Percentiles rank a stretch among this genome's conserved stretches.
These are phyloP conservation scores for Baryphthengus martii DNA, from an alignment of 2,113 vertebrate species.

Conservation along the genomic window DNA sequence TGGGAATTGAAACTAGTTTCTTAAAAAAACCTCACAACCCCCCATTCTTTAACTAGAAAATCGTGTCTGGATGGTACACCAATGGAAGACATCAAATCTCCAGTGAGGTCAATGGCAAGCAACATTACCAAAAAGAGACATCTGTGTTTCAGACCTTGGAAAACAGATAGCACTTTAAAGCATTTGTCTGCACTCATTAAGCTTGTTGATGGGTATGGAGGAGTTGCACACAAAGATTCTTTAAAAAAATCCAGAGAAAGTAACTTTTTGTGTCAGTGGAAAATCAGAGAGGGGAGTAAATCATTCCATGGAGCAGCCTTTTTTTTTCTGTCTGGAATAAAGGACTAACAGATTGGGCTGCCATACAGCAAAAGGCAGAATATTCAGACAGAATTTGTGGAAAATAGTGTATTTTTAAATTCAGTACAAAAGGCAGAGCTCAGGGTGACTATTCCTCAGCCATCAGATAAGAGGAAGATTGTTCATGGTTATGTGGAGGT, in stretches of 20 bases:
- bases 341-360: not conserved
- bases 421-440: not conserved
- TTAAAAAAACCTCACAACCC: not conserved
- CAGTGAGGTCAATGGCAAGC: conserved; percentile 39
- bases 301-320: not conserved
- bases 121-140: conserved; percentile 71
- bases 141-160: conserved; percentile 67
- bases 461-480: conserved; percentile 3
- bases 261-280: not conserved
- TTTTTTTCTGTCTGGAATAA: not conserved
- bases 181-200: conserved; percentile 52
- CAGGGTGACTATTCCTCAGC: not conserved
- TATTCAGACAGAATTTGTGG: not conserved
- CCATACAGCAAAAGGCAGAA: not conserved
- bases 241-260: conserved; percentile 27
- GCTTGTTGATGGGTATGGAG: conserved; percentile 45
- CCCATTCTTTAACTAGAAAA: not conserved
- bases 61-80: not conserved
- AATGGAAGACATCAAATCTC: conserved; percentile 5
- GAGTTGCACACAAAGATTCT: conserved; percentile 56
- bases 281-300: not conserved
- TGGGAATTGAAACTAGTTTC: not conserved
- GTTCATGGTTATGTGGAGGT: not conserved
- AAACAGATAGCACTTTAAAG: conserved; percentile 62
- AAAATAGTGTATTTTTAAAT: not conserved